These are phyloP conservation scores for Tringa solitaria DNA, from an alignment of 2,113 vertebrate genomes.

Conservation along the genomic window DNA sequence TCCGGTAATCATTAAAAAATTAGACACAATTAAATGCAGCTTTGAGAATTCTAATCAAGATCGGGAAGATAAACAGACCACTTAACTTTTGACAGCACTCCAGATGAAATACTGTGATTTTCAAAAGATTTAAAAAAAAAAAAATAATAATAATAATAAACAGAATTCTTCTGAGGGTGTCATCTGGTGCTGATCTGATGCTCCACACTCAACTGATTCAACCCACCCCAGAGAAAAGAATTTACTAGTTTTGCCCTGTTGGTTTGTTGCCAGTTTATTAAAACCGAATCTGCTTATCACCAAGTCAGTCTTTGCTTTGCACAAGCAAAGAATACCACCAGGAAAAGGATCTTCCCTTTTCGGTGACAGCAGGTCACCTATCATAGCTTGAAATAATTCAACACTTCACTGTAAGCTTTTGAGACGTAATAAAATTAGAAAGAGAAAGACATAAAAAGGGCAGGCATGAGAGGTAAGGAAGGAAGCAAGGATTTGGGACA, in stretches of 20 bases:
- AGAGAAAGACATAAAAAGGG: neutral
- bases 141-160: neutral
- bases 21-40: neutral
- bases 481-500: neutral
- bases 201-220: neutral
- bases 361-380: neutral
- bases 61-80: neutral
- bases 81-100: neutral
- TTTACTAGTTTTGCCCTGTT: neutral
- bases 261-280: neutral
- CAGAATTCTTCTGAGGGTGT: neutral
- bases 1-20: neutral
- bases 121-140: neutral
- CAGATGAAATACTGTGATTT: neutral
- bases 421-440: neutral
- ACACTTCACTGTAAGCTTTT: neutral
- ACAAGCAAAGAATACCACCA: neutral
- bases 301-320: neutral
- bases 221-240: neutral
- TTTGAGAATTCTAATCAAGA: neutral
- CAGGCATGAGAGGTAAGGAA: neutral
- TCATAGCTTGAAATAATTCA: neutral
- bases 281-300: neutral
- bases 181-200: neutral
- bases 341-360: neutral